Percentiles rank a stretch among this genome's conserved stretches.
These are phyloP conservation scores for Corvus hawaiiensis DNA, from an alignment of 2,113 vertebrate genomes.

Conservation along the genomic window DNA sequence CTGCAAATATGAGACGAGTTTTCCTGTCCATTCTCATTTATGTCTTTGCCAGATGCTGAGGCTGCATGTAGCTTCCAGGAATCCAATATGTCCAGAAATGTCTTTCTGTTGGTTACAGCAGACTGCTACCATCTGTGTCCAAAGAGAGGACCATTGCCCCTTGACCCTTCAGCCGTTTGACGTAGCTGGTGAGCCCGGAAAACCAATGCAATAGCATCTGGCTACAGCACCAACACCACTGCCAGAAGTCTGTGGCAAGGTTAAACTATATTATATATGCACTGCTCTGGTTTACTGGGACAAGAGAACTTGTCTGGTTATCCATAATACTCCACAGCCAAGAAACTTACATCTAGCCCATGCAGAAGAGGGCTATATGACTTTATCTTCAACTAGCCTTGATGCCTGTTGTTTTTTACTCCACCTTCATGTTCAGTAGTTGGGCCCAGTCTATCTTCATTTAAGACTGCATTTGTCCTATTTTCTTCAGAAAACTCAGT, in stretches of 20 bases:
- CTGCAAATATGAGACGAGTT: background rate
- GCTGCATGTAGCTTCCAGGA: background rate
- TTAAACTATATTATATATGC: background rate
- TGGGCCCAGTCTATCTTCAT: background rate
- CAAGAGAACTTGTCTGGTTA: background rate
- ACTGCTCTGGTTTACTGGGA: background rate
- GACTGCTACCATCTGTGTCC: background rate
- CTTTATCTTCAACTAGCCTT: background rate
- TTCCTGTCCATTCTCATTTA: background rate
- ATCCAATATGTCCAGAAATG: background rate
- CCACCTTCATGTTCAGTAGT: background rate
- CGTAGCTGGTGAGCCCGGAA: background rate
- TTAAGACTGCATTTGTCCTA: background rate
- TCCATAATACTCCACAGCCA: background rate
- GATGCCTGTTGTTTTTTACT: background rate
- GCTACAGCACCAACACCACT: accelerated
- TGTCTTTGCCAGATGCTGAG: background rate
- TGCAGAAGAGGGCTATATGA: background rate
- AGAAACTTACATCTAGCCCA: background rate
- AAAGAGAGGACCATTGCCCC: background rate
- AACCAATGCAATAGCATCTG: background rate
- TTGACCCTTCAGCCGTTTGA: background rate
- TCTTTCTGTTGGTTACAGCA: background rate
- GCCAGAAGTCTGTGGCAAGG: accelerated
- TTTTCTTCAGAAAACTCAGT: background rate